Percentiles rank a stretch among this genome's conserved stretches.
phyloP scores from a whole-genome alignment of 2,797 vertebrate species.

The Semotilus atromaculatus region DNA sequence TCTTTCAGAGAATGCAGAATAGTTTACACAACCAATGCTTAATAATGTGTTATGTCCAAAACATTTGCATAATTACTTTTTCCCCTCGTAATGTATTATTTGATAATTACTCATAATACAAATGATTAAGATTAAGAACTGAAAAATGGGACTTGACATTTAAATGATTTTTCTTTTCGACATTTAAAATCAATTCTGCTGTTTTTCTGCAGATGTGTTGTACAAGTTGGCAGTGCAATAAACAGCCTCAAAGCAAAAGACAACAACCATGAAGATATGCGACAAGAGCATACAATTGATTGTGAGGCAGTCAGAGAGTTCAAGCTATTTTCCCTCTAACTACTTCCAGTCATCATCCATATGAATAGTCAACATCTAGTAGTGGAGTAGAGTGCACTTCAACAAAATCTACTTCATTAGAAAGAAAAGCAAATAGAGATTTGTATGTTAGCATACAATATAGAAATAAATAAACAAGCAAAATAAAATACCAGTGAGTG shows the following conservation, averaged over 20 bases:
- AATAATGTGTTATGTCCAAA: neutral
- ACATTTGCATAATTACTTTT: neutral
- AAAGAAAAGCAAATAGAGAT: neutral
- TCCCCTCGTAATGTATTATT: neutral
- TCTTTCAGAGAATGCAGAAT: neutral
- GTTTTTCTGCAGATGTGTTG: neutral
- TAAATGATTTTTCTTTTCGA: neutral
- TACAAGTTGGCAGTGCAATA: neutral
- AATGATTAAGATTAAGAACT: neutral
- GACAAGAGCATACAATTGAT: neutral
- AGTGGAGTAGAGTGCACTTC: neutral
- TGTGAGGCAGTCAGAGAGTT: neutral
- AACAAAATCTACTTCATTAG: neutral
- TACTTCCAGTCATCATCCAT: slow-evolving; percentile 1
- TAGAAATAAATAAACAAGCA: neutral
- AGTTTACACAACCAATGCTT: neutral
- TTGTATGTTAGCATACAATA: neutral
- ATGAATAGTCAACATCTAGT: neutral
- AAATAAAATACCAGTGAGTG: neutral
- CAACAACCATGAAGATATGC: neutral
- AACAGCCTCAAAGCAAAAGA: neutral
- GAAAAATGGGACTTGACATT: neutral
- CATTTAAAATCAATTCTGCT: neutral
- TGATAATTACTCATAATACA: neutral
- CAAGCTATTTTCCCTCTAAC: slow-evolving; percentile 3